Conservation (phyloP, 2,888 invertebrate genomes). For the Agelastica alni region DNA sequence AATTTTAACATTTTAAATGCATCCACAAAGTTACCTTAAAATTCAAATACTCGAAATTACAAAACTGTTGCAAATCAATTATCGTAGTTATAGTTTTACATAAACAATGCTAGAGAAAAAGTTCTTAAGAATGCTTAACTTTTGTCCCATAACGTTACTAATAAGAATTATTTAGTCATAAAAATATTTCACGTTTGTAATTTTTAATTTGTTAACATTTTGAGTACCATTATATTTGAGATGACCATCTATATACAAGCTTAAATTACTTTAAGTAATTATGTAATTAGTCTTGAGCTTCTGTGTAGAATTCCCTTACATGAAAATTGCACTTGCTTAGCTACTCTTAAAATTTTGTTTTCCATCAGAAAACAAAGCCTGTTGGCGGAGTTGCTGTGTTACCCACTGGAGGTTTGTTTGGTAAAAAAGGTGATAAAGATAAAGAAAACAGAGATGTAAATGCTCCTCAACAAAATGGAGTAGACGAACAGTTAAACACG, state of each 20-base stretch:
- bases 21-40: too few species aligned
- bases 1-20: too few species aligned
- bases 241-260: conserved; percentile 4
- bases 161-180: too few species aligned
- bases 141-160: too few species aligned
- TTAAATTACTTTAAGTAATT: conserved; percentile 2
- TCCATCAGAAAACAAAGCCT: conserved; percentile 58
- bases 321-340: conserved; percentile 8
- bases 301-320: conserved; percentile 11
- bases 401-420: conserved; percentile 67
- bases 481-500: conserved; percentile 50
- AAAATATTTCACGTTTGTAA: too few species aligned
- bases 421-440: conserved; percentile 63
- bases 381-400: conserved; percentile 83
- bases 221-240: neutral
- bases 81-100: too few species aligned
- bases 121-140: too few species aligned
- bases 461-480: conserved; percentile 54
- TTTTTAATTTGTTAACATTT: neutral
- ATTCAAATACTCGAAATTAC: too few species aligned
- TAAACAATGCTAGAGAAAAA: too few species aligned
- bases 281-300: conserved; percentile 17
- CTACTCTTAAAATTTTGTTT: conserved; percentile 15
- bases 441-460: conserved; percentile 58
- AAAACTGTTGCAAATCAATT: too few species aligned